Evolutionary conservation across 2,113 vertebrate genomes (phyloP).

Genomic region (Phalacrocorax brasilianus): DNA sequence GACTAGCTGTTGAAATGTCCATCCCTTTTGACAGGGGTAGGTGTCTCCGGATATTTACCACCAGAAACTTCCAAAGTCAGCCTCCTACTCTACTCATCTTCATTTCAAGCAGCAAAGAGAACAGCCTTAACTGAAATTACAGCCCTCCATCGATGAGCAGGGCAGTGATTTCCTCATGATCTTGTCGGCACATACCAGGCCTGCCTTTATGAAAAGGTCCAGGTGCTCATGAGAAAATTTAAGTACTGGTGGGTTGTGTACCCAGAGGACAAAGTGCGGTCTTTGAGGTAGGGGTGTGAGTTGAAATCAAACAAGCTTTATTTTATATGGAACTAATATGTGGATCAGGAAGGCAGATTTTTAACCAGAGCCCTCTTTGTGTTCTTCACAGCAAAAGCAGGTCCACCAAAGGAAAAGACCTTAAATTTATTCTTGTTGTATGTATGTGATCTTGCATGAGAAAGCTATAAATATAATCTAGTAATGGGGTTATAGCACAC

Average conservation of each 20-base stretch:
- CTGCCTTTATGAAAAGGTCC: background rate
- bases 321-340: background rate
- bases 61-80: background rate
- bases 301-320: background rate
- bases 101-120: background rate
- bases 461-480: background rate
- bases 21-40: constrained; percentile 53
- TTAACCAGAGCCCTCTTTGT: background rate
- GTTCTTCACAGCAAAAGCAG: background rate
- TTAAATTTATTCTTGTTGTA: background rate
- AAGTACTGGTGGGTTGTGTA: background rate
- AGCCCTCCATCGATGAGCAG: background rate
- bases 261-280: background rate
- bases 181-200: accelerated
- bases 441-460: background rate
- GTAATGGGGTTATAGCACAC: background rate
- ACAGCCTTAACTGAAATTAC: background rate
- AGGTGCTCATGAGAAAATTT: accelerated
- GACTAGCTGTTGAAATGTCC: constrained; percentile 57
- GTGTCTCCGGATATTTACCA: constrained; percentile 33
- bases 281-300: background rate
- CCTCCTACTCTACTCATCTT: background rate
- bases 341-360: background rate
- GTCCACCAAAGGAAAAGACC: background rate
- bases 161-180: background rate